These are phyloP conservation scores for Morinoia aosen DNA, from an alignment of 2,888 invertebrate species.

Conservation along the genomic window DNA sequence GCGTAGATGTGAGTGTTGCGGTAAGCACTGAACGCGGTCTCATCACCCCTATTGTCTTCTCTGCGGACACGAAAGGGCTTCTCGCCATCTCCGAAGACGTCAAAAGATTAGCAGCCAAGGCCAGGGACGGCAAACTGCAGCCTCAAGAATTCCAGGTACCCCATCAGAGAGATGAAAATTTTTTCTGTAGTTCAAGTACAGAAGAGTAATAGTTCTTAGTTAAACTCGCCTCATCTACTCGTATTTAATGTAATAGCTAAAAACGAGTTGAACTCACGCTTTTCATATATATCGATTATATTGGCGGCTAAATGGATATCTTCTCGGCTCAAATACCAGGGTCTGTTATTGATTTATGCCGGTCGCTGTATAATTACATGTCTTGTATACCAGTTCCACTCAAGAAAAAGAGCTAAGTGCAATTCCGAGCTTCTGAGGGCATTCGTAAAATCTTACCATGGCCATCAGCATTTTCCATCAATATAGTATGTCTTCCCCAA, in stretches of 20 bases:
- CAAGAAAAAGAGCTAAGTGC: too few relatives aligned
- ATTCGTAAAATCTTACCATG: too few relatives aligned
- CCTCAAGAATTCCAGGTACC: constrained; percentile 84
- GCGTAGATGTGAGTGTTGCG: constrained; percentile 96
- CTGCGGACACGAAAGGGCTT: constrained; percentile 91
- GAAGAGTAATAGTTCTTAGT: neutral
- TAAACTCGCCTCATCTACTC: neutral
- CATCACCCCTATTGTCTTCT: constrained; percentile 95
- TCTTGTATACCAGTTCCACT: too few relatives aligned
- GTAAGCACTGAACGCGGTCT: constrained; percentile 95
- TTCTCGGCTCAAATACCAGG: neutral
- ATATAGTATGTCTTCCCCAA: too few relatives aligned
- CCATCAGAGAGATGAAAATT: constrained; percentile 74
- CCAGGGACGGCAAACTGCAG: constrained; percentile 88
- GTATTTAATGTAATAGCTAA: neutral
- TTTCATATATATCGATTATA: neutral
- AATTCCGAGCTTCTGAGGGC: too few relatives aligned
- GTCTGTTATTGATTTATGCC: too few relatives aligned
- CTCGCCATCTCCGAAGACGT: constrained; percentile 85
- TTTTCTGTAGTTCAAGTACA: neutral
- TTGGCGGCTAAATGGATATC: neutral
- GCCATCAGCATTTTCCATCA: too few relatives aligned
- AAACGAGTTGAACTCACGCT: neutral
- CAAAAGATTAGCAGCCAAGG: constrained; percentile 86
- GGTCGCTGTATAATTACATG: too few relatives aligned